phyloP scores from a whole-genome alignment of 2,113 vertebrate species.

The Picathartes gymnocephalus region DNA sequence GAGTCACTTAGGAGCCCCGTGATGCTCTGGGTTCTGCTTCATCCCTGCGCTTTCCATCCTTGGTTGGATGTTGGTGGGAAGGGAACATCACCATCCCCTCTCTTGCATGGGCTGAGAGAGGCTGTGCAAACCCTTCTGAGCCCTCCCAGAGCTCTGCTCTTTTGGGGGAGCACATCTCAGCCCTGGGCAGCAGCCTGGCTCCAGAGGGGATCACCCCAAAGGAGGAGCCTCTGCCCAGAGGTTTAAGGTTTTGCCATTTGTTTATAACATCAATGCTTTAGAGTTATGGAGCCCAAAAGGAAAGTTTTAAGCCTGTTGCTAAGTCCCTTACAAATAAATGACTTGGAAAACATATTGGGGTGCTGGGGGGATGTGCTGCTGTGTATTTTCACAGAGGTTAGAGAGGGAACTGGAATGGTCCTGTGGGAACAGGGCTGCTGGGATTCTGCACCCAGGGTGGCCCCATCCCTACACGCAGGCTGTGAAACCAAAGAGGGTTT shows the following conservation, averaged over 20 bases:
- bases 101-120: not conserved
- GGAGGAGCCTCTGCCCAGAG: not conserved
- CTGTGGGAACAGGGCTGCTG: not conserved
- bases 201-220: not conserved
- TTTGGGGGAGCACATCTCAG: not conserved
- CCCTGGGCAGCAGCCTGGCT: not conserved
- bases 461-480: not conserved
- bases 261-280: fast-evolving
- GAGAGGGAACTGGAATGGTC: not conserved
- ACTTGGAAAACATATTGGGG: not conserved
- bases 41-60: not conserved
- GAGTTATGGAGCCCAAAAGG: not conserved
- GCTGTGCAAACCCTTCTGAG: not conserved
- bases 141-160: not conserved
- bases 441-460: not conserved
- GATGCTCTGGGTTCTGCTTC: not conserved
- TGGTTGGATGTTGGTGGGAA: fast-evolving
- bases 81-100: too few species aligned
- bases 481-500: not conserved
- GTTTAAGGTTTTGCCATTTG: not conserved
- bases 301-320: not conserved
- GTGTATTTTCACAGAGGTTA: not conserved
- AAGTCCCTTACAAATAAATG: not conserved
- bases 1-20: not conserved
- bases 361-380: not conserved